Evolutionary conservation across 2,888 invertebrate genomes (phyloP).

Genomic region (Craniophora ligustri): DNA sequence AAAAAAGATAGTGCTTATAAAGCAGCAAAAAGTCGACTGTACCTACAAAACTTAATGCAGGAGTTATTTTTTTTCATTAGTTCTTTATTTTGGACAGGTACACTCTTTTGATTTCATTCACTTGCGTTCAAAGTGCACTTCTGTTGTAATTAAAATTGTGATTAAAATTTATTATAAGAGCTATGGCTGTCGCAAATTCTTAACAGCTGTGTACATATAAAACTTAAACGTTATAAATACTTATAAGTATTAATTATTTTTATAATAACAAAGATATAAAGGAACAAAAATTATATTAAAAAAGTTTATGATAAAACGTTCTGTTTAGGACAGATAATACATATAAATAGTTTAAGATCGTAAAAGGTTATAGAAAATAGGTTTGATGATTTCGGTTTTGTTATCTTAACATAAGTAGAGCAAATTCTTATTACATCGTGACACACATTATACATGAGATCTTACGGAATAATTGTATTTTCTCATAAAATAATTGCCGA

Average conservation of each 20-base stretch:
- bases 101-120: too few species aligned
- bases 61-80: too few species aligned
- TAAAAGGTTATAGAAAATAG: conserved; percentile 16
- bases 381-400: conserved; percentile 5
- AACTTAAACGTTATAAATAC: background rate
- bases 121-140: too few species aligned
- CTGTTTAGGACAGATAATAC: background rate
- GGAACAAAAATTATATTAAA: background rate
- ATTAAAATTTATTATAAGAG: too few species aligned
- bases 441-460: conserved; percentile 16
- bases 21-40: too few species aligned
- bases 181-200: background rate
- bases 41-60: too few species aligned
- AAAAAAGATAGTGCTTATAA: too few species aligned
- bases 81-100: too few species aligned
- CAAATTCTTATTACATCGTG: conserved; percentile 14
- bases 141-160: too few species aligned
- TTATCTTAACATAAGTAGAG: conserved; percentile 30
- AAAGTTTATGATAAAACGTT: background rate
- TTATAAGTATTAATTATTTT: conserved; percentile 1
- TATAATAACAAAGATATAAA: background rate
- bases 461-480: conserved; percentile 29
- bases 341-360: conserved; percentile 1
- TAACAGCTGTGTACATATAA: conserved; percentile 12
- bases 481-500: conserved; percentile 5